Conservation (phyloP, 2,888 invertebrate species). For the Drosophila testacea region DNA sequence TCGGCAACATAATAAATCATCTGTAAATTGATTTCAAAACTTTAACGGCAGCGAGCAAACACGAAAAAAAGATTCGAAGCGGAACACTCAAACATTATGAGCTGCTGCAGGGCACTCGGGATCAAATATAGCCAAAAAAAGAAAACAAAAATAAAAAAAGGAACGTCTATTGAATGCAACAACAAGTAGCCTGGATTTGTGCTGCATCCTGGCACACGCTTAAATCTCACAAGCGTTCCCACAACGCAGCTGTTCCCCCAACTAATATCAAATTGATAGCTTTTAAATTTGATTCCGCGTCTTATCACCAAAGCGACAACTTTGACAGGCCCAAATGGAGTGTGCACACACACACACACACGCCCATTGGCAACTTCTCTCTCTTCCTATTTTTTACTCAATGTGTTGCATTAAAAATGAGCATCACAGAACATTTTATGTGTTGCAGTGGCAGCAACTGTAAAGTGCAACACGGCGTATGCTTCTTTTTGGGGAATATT, state of each 20-base stretch:
- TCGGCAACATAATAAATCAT: conserved; percentile 73
- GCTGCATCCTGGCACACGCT: conserved; percentile 61
- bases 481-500: conserved; percentile 44
- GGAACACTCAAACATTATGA: conserved; percentile 46
- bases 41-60: conserved; percentile 50
- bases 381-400: conserved; percentile 15
- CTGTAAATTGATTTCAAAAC: conserved; percentile 78
- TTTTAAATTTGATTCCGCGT: conserved; percentile 83
- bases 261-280: conserved; percentile 82
- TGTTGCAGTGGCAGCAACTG: conserved; percentile 48
- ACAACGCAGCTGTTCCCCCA: conserved; percentile 57
- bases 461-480: conserved; percentile 50
- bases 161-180: conserved; percentile 1
- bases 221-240: conserved; percentile 50
- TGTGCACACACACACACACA: conserved; percentile 21
- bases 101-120: conserved; percentile 43
- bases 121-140: conserved; percentile 37
- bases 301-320: conserved; percentile 73
- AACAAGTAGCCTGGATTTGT: conserved; percentile 24
- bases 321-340: conserved; percentile 63
- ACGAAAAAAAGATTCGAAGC: conserved; percentile 23
- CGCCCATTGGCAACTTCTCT: neutral
- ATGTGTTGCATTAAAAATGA: conserved; percentile 77
- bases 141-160: conserved; percentile 22
- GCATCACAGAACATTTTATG: conserved; percentile 67